Evolutionary conservation across 2,113 vertebrate species (phyloP), one percentile per base, ranked within the genome.

Genomic region (Paralichthys olivaceus): DNA sequence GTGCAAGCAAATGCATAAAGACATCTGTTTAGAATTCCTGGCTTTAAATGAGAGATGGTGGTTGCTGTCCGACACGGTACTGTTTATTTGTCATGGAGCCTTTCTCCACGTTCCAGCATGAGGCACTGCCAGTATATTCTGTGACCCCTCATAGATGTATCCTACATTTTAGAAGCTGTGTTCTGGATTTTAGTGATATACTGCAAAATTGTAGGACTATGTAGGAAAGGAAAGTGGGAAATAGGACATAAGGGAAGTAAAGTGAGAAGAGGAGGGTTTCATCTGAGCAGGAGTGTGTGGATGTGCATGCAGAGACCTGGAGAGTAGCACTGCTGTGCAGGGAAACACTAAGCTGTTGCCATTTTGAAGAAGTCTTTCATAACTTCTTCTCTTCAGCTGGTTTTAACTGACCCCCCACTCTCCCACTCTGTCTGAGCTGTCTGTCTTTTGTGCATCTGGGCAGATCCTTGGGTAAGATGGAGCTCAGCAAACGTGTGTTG

Each of bases 301-400:
- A 81, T 32, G 69, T 83, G 64, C 67, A 85, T 59, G 68, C 79
- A 67, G 77, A 77, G 72, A 73, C 79, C 45, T 40, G 68, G 68
- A 77, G 71, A 80, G 83, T 25, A 43, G n/a, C 56, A 81, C 89
- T 17, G 73, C 87, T 88, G 89, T 87, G 91, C 79, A 34, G 85
- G 61, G 80, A 89, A 45, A 80, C 83, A 47, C 79, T 67, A 34
- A 84, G 59, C 79, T 17, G 4, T 67, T 73, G 80, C 60, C 9
- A 23, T 80, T 80, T 83, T 86, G 54, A 91, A 87, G 70, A 88
- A 75, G 84, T 84, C 88, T 92, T 90, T 89, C 81, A 90, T 88
- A 86, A 80, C 61, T 87, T 77, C 43, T 73, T 74, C 77, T 73
- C 58, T 80, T 87, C 84, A 86, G 87, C 88, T 91, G 90, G 59